Evolutionary conservation across 2,113 vertebrate species (phyloP).

Genomic region (Megaptera novaeangliae): DNA sequence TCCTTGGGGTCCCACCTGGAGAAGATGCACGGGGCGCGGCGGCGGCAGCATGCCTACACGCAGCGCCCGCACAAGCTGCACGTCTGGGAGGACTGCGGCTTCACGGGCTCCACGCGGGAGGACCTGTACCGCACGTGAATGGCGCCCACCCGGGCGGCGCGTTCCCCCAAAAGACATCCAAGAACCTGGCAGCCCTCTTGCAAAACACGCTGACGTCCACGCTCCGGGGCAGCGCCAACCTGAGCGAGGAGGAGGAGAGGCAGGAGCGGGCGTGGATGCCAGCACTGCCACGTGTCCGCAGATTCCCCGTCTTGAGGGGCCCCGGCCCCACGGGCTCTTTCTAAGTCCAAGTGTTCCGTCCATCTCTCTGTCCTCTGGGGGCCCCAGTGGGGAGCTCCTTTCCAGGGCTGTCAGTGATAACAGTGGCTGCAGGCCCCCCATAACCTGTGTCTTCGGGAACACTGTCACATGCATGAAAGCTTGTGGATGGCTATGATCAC

Average conservation of each 20-base stretch:
- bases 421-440: background rate
- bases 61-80: no score
- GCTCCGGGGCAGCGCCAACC: conserved; percentile 69
- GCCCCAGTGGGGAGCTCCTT: background rate
- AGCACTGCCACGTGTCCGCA: conserved; percentile 54
- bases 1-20: conserved; percentile 88
- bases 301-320: background rate
- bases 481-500: background rate
- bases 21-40: conserved; percentile 87
- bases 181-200: conserved; percentile 83
- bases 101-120: conserved; percentile 85
- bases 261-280: background rate
- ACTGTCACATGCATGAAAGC: background rate
- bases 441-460: background rate
- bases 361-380: background rate
- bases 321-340: background rate
- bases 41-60: no score
- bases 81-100: conserved; percentile 89
- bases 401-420: background rate
- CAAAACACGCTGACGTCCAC: conserved; percentile 81
- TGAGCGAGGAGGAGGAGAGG: conserved; percentile 60
- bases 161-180: conserved; percentile 86
- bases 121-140: conserved; percentile 84
- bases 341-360: background rate
- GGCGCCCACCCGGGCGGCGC: conserved; percentile 78